Conservation (phyloP, 2,797 vertebrate species). For the Leucoraja ocellata region DNA sequence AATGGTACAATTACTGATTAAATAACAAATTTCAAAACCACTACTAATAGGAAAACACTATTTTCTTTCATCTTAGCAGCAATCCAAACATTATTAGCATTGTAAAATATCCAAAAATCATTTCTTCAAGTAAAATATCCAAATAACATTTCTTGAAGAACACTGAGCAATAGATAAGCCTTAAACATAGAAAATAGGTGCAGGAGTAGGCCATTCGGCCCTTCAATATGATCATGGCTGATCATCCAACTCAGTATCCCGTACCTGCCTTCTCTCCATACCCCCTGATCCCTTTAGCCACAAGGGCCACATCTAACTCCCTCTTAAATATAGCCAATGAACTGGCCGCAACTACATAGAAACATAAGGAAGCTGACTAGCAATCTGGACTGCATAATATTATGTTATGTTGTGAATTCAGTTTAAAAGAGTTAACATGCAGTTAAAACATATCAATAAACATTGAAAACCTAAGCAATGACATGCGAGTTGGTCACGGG, state of each 20-base stretch:
- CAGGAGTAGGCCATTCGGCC: too few relatives aligned
- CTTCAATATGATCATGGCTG: too few relatives aligned
- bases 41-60: background rate
- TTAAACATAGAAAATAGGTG: too few relatives aligned
- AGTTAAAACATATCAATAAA: background rate
- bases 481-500: background rate
- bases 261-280: too few relatives aligned
- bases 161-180: background rate
- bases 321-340: too few relatives aligned
- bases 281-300: too few relatives aligned
- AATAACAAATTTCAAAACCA: background rate
- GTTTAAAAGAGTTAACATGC: background rate
- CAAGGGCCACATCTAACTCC: too few relatives aligned
- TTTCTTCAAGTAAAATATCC: background rate
- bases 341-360: too few relatives aligned
- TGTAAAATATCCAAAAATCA: background rate
- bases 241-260: too few relatives aligned
- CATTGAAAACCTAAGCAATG: background rate
- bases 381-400: background rate
- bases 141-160: background rate
- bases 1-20: background rate
- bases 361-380: background rate
- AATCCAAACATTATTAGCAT: background rate
- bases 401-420: background rate
- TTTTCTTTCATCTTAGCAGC: background rate